phyloP scores from a whole-genome alignment of 2,797 vertebrate genomes.

The Anguilla obscura region DNA sequence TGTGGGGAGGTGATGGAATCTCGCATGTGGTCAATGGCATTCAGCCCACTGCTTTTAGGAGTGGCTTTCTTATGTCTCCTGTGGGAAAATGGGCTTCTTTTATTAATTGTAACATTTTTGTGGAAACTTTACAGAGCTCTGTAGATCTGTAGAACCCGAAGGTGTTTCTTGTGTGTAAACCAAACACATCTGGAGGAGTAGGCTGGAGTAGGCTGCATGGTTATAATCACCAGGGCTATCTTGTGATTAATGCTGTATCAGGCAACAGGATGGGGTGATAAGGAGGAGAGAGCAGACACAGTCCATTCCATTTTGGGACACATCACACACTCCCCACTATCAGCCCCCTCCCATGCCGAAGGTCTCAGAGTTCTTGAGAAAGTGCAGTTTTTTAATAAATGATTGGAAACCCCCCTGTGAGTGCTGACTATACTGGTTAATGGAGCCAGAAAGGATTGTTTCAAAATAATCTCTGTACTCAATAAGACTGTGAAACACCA shows the following conservation, averaged over 20 bases:
- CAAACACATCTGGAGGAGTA: slow-evolving; percentile 57
- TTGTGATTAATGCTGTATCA: slow-evolving; percentile 58
- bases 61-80: not conserved
- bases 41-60: not conserved
- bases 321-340: slow-evolving; percentile 24
- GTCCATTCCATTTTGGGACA: slow-evolving; percentile 40
- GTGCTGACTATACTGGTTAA: not conserved
- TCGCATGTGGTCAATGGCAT: not conserved
- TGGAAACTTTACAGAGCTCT: slow-evolving; percentile 57
- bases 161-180: slow-evolving; percentile 60
- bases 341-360: not conserved
- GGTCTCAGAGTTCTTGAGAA: not conserved
- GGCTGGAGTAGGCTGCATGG: slow-evolving; percentile 42
- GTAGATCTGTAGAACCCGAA: slow-evolving; percentile 54
- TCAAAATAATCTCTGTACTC: not conserved
- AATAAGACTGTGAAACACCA: too few species aligned
- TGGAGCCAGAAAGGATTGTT: not conserved
- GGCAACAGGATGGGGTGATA: slow-evolving; percentile 62
- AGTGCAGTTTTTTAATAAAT: not conserved
- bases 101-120: slow-evolving; percentile 63
- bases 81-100: slow-evolving; percentile 45
- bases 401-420: not conserved
- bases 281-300: slow-evolving; percentile 45
- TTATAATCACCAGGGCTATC: slow-evolving; percentile 53
- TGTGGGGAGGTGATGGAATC: not conserved